Evolutionary conservation across 2,888 invertebrate genomes (phyloP).

Genomic region (Limnephilus lunatus): DNA sequence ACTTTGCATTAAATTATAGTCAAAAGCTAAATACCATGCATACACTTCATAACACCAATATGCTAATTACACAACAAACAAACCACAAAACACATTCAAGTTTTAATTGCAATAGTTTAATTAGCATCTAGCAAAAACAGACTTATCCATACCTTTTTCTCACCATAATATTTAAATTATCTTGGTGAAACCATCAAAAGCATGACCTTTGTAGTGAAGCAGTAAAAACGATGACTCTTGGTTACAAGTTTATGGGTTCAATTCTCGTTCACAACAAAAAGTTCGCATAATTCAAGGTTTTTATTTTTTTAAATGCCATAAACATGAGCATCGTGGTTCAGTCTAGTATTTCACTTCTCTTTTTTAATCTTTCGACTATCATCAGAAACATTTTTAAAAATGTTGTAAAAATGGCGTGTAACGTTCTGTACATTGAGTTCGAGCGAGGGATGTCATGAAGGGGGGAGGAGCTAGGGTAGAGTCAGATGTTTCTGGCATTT

Average conservation of each 20-base stretch:
- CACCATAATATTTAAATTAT: not conserved
- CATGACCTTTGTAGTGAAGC: not conserved
- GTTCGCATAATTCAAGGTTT: not conserved
- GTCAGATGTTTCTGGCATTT: conserved; percentile 43
- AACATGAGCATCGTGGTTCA: too few species aligned
- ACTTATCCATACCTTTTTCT: not conserved
- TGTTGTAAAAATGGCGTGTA: not conserved
- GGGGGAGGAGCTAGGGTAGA: not conserved
- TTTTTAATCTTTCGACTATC: not conserved
- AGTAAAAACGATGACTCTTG: not conserved
- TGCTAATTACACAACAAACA: not conserved
- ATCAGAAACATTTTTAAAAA: too few species aligned
- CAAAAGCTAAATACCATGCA: not conserved
- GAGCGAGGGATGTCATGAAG: not conserved
- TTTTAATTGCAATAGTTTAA: not conserved
- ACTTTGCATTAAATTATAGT: not conserved
- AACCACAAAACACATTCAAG: not conserved
- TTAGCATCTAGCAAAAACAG: not conserved
- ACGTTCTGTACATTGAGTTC: not conserved
- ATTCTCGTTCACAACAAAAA: not conserved
- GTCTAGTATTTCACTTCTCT: not conserved
- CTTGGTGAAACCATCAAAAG: not conserved
- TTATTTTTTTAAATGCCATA: too few species aligned
- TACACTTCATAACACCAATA: not conserved
- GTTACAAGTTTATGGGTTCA: not conserved